Evolutionary conservation across 2,888 invertebrate species (phyloP).

Genomic region (Polymixis flavicincta): DNA sequence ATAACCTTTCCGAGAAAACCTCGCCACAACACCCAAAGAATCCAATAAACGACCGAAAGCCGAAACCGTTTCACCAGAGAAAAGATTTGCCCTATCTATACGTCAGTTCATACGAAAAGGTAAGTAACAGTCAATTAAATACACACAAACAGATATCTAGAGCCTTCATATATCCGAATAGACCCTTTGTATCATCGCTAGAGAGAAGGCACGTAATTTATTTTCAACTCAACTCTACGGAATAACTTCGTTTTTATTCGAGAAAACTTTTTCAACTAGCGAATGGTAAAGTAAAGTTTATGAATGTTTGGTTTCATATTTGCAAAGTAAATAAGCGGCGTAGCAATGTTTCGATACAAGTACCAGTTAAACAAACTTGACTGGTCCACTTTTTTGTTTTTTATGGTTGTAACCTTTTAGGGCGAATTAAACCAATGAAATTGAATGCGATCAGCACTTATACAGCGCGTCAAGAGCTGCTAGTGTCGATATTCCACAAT

Average conservation of each 20-base stretch:
- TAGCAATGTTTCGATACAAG: constrained; percentile 20
- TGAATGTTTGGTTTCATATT: constrained; percentile 47
- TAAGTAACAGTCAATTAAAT: constrained; percentile 51
- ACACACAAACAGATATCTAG: constrained; percentile 37
- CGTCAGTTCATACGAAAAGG: constrained; percentile 38
- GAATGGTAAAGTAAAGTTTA: constrained; percentile 41
- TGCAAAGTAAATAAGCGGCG: constrained; percentile 30
- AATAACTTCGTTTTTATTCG: constrained; percentile 44
- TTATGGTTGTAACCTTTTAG: background rate
- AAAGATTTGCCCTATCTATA: constrained; percentile 29
- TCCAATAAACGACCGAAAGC: constrained; percentile 39
- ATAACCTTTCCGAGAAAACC: constrained; percentile 38
- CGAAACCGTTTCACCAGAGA: constrained; percentile 19
- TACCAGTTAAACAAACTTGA: constrained; percentile 8
- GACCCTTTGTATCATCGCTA: constrained; percentile 26
- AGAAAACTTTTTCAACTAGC: constrained; percentile 51
- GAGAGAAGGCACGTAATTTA: constrained; percentile 39
- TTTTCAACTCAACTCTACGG: constrained; percentile 45
- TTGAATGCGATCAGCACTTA: background rate
- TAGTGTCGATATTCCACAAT: background rate
- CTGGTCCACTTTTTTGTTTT: background rate
- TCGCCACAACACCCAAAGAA: constrained; percentile 16
- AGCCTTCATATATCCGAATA: constrained; percentile 14
- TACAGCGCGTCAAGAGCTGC: background rate
- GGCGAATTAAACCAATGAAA: background rate